Conservation (phyloP, 2,888 invertebrate genomes). For the Microchrysa polita region DNA sequence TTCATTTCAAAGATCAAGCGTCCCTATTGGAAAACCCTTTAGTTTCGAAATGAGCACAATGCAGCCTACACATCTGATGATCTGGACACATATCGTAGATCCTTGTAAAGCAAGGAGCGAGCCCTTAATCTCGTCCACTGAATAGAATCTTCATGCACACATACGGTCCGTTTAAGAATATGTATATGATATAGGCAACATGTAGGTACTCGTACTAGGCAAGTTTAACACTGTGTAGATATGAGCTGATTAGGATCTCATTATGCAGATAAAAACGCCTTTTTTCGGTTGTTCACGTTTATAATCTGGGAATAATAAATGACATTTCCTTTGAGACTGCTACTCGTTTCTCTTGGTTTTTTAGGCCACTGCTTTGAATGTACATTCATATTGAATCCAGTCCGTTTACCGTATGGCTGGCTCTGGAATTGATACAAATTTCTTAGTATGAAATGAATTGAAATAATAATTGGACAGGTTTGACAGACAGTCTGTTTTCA, state of each 20-base stretch:
- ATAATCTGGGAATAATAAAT: not conserved
- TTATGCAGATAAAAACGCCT: not conserved
- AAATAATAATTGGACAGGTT: not conserved
- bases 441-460: not conserved
- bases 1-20: too few relatives aligned
- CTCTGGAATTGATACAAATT: not conserved
- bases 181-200: not conserved
- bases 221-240: not conserved
- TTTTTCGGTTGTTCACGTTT: not conserved
- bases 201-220: not conserved
- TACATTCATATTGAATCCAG: not conserved
- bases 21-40: too few relatives aligned
- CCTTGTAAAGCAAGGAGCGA: too few relatives aligned
- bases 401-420: not conserved
- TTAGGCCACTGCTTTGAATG: not conserved
- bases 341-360: not conserved
- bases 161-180: not conserved
- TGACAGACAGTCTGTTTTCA: too few relatives aligned
- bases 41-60: not conserved
- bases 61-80: not conserved
- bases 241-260: slow-evolving; percentile 14
- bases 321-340: slow-evolving; percentile 10
- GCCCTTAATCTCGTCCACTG: not conserved
- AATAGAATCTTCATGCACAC: not conserved
- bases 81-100: not conserved